Evolutionary conservation across 2,113 vertebrate species (phyloP).

Genomic region (Mustelus asterias): DNA sequence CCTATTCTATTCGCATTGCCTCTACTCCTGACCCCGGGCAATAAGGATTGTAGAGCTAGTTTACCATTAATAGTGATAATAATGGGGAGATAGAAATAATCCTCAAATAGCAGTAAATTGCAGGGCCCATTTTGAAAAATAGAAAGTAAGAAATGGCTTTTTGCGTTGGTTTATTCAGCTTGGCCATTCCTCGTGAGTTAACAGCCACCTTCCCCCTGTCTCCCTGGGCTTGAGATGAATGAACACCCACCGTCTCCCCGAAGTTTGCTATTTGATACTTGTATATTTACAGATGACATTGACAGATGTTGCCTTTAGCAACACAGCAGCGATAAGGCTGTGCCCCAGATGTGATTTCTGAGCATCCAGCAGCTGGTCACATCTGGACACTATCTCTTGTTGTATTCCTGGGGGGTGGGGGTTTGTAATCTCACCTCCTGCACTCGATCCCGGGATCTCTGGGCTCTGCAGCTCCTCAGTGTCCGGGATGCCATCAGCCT

Average conservation of each 20-base stretch:
- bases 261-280: neutral
- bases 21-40: neutral
- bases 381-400: neutral
- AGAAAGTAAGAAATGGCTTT: neutral
- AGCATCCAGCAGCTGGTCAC: neutral
- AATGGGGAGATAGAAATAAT: neutral
- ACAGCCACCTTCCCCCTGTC: neutral
- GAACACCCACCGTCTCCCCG: neutral
- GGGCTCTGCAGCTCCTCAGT: neutral
- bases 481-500: slow-evolving; percentile 58
- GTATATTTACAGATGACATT: neutral
- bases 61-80: neutral
- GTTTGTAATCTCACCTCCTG: neutral
- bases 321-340: neutral
- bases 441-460: neutral
- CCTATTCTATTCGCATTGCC: neutral
- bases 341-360: neutral
- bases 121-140: neutral
- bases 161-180: neutral
- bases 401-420: neutral
- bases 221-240: neutral
- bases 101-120: neutral
- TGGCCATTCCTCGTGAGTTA: neutral
- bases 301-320: neutral
- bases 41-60: neutral